Percentiles rank a stretch among this genome's conserved stretches.
phyloP scores from a whole-genome alignment of 2,797 vertebrate genomes.

The Graptemys geographica region DNA sequence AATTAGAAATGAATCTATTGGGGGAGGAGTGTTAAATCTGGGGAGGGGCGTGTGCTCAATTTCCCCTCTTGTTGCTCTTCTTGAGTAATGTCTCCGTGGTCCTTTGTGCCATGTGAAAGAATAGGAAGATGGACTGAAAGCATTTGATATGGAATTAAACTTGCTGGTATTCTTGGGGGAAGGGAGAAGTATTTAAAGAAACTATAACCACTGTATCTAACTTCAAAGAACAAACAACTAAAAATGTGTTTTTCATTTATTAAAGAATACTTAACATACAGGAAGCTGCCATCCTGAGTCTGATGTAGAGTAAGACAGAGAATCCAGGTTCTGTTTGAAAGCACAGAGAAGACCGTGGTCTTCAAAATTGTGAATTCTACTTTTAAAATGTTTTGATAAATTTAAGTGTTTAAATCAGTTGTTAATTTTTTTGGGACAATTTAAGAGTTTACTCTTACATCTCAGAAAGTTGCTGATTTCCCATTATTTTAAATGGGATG shows the following conservation, averaged over 20 bases:
- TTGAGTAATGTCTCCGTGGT: neutral
- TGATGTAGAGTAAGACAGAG: neutral
- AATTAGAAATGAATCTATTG: neutral
- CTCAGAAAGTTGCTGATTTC: neutral
- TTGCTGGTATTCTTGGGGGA: neutral
- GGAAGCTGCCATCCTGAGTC: slow-evolving; percentile 23
- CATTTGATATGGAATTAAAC: neutral
- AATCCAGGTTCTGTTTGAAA: neutral
- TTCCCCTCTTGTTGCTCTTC: neutral
- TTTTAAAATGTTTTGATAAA: slow-evolving; percentile 9
- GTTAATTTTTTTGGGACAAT: neutral
- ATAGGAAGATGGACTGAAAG: neutral
- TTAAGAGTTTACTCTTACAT: neutral
- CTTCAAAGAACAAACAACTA: neutral
- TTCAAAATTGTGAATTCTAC: neutral
- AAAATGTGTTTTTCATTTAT: neutral
- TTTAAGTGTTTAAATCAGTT: neutral
- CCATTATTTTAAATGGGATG: neutral
- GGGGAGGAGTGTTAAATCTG: too few species aligned
- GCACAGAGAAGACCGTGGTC: neutral
- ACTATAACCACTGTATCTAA: neutral
- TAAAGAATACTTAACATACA: slow-evolving; percentile 11
- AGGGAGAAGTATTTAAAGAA: slow-evolving; percentile 8
- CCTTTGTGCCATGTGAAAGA: neutral
- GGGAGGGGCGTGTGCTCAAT: neutral